These are phyloP conservation scores for Phylloscopus collybita DNA, from an alignment of 2,797 vertebrate genomes.

Conservation along the genomic window DNA sequence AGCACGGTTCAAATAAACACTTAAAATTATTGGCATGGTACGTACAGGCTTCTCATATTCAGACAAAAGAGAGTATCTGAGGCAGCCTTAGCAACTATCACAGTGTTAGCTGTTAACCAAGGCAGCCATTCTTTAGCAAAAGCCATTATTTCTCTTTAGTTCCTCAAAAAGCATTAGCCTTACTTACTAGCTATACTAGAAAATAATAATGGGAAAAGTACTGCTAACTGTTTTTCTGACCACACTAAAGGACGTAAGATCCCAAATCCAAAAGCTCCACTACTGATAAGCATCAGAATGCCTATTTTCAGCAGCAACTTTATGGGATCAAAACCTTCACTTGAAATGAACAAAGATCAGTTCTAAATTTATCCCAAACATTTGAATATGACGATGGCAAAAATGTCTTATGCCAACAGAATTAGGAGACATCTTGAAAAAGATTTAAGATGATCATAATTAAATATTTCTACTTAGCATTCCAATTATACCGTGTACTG, in stretches of 20 bases:
- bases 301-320: conserved; percentile 13
- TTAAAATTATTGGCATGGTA: not conserved
- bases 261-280: not conserved
- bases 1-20: not conserved
- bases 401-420: not conserved
- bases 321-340: conserved; percentile 2
- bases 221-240: not conserved
- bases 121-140: not conserved
- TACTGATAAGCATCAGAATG: not conserved
- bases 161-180: not conserved
- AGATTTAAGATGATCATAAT: conserved; percentile 59
- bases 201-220: not conserved
- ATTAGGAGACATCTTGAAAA: conserved; percentile 63
- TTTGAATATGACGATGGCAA: not conserved
- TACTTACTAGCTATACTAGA: not conserved
- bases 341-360: not conserved
- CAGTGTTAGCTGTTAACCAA: not conserved
- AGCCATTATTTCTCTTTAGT: not conserved
- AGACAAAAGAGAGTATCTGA: not conserved
- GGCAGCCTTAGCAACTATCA: not conserved
- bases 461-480: conserved; percentile 58
- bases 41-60: not conserved
- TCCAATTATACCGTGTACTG: conserved; percentile 68
- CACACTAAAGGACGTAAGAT: not conserved
- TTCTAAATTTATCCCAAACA: conserved; percentile 36